Evolutionary conservation across 2,113 vertebrate species (phyloP), one percentile per base, ranked within the genome.

Genomic region (Pelecanus crispus): DNA sequence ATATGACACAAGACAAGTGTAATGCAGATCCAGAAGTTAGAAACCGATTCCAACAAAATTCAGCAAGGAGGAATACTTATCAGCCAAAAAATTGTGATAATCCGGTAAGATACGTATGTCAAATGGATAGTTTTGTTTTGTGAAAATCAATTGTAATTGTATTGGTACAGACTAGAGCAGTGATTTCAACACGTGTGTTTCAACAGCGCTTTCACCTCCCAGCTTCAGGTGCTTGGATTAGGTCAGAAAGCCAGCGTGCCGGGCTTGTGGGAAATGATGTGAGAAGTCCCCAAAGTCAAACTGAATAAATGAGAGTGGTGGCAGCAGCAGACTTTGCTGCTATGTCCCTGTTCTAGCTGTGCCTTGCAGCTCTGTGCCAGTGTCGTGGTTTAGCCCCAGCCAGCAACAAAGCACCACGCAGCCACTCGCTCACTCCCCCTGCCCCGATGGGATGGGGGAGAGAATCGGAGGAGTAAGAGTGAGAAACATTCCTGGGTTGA

Each of bases 81-180:
- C 44, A 52, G 22, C 17, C 5, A 10, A 86, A 22, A 21, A 53
- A 58, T 31, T 53, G 50, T 78, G 28, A 56, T 65, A 66, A 47
- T 42, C 15, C 8, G 6, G 45, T 40, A 68, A 53, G 1, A 36
- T 19, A n/a, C 2, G 0, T 40, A 49, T 11, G 3, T 50, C 34
- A 87, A 38, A 62, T 5, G 0, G 14, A 49, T 73, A 53, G 10
- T 70, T 84, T 62, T 50, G 10, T 25, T 74, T 65, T 81, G 21
- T 58, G 34, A 94, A 80, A 80, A 59, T 31, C 17, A 14, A 8
- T n/a, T 29, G 36, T 40, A 45, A 17, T 49, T 90, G 15, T 58
- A 49, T 19, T 7, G 18, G 70, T 58, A 62, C 10, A 11, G 19
- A 70, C 16, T 14, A n/a, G 40, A 72, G 24, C n/a, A 61, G 10